Conservation (phyloP, 2,888 invertebrate genomes). For the Drosophila prolongata region DNA sequence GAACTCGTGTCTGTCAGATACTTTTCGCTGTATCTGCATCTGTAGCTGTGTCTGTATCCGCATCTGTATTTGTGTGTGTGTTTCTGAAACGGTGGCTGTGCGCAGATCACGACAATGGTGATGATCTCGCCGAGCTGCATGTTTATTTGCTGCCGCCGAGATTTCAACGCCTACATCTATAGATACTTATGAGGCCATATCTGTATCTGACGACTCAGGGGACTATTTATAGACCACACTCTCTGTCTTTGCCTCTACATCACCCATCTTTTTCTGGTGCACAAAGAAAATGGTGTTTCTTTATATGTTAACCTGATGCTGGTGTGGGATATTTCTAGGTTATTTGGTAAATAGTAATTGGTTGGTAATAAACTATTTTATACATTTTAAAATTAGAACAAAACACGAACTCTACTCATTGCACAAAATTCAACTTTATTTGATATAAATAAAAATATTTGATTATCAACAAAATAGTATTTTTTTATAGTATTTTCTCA, state of each 20-base stretch:
- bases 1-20: conserved; percentile 29
- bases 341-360: no score
- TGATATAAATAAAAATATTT: background rate
- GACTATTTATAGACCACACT: conserved; percentile 45
- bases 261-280: conserved; percentile 5
- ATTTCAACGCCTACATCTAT: conserved; percentile 66
- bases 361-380: no score
- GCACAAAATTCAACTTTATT: no score
- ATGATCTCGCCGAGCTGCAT: conserved; percentile 33
- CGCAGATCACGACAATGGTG: conserved; percentile 21
- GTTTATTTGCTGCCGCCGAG: conserved; percentile 57
- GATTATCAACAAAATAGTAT: no score
- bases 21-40: conserved; percentile 16
- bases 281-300: background rate
- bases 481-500: no score
- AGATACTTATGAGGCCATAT: conserved; percentile 26
- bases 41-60: background rate
- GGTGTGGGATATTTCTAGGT: no score
- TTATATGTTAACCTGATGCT: no score
- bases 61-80: conserved; percentile 5
- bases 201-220: conserved; percentile 47
- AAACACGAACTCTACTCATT: no score
- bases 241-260: conserved; percentile 2
- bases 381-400: no score
- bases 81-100: conserved; percentile 37